Conservation (phyloP, 2,113 vertebrate species). For the Passerina amoena region DNA sequence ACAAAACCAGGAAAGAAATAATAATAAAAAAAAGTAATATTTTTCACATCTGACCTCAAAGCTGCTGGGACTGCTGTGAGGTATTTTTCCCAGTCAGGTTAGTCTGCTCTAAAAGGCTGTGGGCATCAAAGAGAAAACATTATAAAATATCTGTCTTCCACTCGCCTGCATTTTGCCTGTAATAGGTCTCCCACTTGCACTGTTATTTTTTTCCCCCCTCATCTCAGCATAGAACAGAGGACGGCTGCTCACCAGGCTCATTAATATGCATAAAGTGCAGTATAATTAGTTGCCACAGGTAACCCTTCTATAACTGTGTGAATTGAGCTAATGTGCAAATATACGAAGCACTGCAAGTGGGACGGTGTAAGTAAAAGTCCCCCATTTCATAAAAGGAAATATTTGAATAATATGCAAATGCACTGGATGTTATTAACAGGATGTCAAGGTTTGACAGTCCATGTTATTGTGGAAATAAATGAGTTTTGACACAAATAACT, state of each 20-base stretch:
- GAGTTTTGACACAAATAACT: constrained; percentile 88
- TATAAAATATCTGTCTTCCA: constrained; percentile 52
- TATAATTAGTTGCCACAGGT: constrained; percentile 85
- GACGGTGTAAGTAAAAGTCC: constrained; percentile 63
- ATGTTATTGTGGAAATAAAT: constrained; percentile 87
- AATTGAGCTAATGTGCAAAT: constrained; percentile 77
- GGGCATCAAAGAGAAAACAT: constrained; percentile 61
- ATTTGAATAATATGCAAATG: constrained; percentile 88
- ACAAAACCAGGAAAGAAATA: background rate
- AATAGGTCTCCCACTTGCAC: constrained; percentile 68
- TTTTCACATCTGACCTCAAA: constrained; percentile 61
- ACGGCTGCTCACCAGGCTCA: constrained; percentile 59
- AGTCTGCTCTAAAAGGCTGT: constrained; percentile 42
- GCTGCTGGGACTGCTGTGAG: constrained; percentile 51
- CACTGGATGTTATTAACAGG: constrained; percentile 82
- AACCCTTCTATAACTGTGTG: constrained; percentile 78
- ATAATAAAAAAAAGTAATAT: background rate
- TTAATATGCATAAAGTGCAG: constrained; percentile 81
- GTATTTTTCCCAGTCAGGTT: constrained; percentile 25
- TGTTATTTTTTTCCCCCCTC: constrained; percentile 61
- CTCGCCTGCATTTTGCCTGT: constrained; percentile 53
- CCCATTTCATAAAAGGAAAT: constrained; percentile 77
- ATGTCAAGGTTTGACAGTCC: constrained; percentile 83
- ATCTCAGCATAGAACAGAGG: constrained; percentile 61
- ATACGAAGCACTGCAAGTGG: constrained; percentile 47